Evolutionary conservation across 2,113 vertebrate genomes (phyloP).

Genomic region (Xyrauchen texanus): DNA sequence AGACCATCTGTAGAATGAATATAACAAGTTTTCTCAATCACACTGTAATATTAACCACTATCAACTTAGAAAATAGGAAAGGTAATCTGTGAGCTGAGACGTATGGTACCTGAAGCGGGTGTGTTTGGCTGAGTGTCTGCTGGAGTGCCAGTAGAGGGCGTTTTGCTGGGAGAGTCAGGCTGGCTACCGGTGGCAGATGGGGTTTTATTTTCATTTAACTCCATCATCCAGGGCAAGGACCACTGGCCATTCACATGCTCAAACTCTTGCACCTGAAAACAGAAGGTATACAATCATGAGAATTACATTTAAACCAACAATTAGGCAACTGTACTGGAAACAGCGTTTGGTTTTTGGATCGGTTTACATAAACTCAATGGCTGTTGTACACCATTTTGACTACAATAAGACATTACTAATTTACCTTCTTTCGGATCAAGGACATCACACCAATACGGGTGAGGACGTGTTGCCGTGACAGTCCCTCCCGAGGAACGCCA

Average conservation of each 20-base stretch:
- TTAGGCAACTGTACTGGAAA: no score
- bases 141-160: slow-evolving; percentile 87
- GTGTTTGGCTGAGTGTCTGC: slow-evolving; percentile 95
- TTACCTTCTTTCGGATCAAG: slow-evolving; percentile 95
- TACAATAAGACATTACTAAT: no score
- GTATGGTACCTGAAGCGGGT: slow-evolving; percentile 79
- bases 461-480: slow-evolving; percentile 95
- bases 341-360: no score
- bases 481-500: slow-evolving; percentile 92
- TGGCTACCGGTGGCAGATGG: slow-evolving; percentile 67
- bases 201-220: slow-evolving; percentile 93
- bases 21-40: not conserved
- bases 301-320: not conserved
- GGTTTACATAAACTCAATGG: no score
- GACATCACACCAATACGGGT: slow-evolving; percentile 98
- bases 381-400: no score
- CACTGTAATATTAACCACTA: not conserved
- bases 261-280: slow-evolving; percentile 91
- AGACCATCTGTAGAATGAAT: slow-evolving; percentile 59
- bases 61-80: not conserved
- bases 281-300: not conserved
- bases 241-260: slow-evolving; percentile 96
- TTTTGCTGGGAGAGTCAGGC: slow-evolving; percentile 73
- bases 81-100: not conserved
- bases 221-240: slow-evolving; percentile 97